These are phyloP conservation scores for Patella caerulea DNA, from an alignment of 2,888 invertebrate genomes.

Conservation along the genomic window DNA sequence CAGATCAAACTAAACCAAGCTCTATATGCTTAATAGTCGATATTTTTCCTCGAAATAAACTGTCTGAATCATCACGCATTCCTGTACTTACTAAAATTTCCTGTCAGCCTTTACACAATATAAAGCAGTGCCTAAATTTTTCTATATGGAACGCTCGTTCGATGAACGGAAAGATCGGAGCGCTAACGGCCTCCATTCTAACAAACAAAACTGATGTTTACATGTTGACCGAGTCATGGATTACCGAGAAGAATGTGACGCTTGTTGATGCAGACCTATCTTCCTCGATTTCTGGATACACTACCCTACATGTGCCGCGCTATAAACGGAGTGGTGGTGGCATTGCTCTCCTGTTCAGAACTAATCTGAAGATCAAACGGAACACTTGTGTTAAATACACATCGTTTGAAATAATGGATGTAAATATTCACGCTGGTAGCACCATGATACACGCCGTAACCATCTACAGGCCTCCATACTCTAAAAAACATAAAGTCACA, in stretches of 20 bases:
- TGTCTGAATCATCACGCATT: background rate
- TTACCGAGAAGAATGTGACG: background rate
- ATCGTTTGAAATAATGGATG: background rate
- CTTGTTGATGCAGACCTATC: background rate
- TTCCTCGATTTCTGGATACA: background rate
- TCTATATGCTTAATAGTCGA: no score
- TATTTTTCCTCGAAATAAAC: background rate
- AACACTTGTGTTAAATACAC: background rate
- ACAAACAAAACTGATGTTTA: background rate
- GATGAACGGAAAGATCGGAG: background rate
- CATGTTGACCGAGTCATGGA: background rate
- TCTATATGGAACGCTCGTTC: background rate
- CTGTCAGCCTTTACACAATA: background rate
- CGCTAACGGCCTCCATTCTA: background rate
- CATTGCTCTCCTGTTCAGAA: background rate
- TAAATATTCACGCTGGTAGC: background rate
- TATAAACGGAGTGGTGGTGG: background rate
- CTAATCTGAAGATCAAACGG: background rate
- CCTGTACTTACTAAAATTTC: background rate
- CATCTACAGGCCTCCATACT: background rate
- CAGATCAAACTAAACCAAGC: no score
- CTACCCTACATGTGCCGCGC: background rate
- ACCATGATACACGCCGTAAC: background rate
- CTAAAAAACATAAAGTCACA: constrained; percentile 1
- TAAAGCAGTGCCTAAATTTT: background rate